phyloP scores from a whole-genome alignment of 2,113 vertebrate species.

The Pontoporia blainvillei region DNA sequence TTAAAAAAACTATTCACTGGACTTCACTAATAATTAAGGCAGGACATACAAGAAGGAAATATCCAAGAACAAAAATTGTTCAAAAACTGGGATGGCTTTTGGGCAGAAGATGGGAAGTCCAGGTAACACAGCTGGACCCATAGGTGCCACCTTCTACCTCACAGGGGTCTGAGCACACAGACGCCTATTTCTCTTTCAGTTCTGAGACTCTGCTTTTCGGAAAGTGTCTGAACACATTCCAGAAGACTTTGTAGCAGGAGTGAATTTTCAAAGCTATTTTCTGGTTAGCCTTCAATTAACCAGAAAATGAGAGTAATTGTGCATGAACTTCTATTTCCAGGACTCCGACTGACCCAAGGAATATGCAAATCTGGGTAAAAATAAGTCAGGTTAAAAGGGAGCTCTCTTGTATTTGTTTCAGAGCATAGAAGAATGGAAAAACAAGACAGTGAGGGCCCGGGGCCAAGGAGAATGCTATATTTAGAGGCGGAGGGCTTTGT shows the following conservation, averaged over 20 bases:
- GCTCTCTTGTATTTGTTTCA: slow-evolving; percentile 19
- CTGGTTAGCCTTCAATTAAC: slow-evolving; percentile 34
- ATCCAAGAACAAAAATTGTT: not conserved
- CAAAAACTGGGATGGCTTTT: not conserved
- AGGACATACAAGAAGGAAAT: not conserved
- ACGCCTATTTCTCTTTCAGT: not conserved
- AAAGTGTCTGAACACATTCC: not conserved
- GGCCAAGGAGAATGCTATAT: slow-evolving; percentile 43
- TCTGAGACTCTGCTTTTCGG: not conserved
- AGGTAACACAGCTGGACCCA: fast-evolving
- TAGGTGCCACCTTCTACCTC: fast-evolving
- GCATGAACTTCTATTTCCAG: slow-evolving; percentile 37
- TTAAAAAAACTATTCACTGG: no score
- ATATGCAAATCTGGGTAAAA: not conserved
- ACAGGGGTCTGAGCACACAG: fast-evolving
- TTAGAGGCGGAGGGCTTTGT: slow-evolving; percentile 37
- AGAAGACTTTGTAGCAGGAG: not conserved
- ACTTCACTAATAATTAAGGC: not conserved
- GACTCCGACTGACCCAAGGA: not conserved
- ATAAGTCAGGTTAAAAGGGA: not conserved
- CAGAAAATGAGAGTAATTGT: slow-evolving; percentile 51
- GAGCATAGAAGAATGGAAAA: not conserved
- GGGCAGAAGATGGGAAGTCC: not conserved
- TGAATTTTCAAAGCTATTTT: not conserved
- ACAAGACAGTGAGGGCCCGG: not conserved